Conservation (phyloP, 2,113 vertebrate genomes). For the Pluvianellus socialis region DNA sequence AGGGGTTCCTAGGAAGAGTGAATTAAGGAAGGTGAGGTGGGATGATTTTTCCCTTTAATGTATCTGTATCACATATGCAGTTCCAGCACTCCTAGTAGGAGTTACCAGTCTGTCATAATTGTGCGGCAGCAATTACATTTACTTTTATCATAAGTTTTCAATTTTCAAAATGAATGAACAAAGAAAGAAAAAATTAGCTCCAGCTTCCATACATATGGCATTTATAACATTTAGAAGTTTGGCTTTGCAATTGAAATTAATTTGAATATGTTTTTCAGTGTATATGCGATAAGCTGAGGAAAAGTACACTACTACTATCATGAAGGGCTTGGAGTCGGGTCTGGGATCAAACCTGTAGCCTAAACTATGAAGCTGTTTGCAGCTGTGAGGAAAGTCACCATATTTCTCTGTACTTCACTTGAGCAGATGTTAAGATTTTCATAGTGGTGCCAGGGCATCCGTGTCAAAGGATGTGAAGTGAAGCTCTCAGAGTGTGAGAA, state of each 20-base stretch:
- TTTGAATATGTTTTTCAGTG: neutral
- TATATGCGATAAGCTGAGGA: neutral
- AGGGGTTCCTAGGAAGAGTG: rapidly evolving
- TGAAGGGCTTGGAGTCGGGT: neutral
- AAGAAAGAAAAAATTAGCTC: neutral
- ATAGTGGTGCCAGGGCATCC: neutral
- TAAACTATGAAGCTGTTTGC: neutral
- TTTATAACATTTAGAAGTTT: neutral
- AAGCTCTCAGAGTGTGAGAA: neutral
- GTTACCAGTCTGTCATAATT: neutral
- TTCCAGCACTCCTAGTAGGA: neutral
- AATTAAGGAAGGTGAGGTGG: neutral
- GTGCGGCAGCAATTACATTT: neutral
- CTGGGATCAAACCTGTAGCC: neutral
- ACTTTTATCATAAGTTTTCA: neutral
- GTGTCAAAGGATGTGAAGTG: neutral
- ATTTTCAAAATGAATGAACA: neutral
- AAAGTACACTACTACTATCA: neutral
- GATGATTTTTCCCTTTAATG: neutral
- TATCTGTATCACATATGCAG: neutral
- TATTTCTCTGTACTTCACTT: neutral
- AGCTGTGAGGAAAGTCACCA: neutral
- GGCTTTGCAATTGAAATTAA: neutral
- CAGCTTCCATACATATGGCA: neutral
- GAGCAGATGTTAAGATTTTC: neutral